phyloP scores from a whole-genome alignment of 2,888 invertebrate species.

The Scaptomyza polygonia region DNA sequence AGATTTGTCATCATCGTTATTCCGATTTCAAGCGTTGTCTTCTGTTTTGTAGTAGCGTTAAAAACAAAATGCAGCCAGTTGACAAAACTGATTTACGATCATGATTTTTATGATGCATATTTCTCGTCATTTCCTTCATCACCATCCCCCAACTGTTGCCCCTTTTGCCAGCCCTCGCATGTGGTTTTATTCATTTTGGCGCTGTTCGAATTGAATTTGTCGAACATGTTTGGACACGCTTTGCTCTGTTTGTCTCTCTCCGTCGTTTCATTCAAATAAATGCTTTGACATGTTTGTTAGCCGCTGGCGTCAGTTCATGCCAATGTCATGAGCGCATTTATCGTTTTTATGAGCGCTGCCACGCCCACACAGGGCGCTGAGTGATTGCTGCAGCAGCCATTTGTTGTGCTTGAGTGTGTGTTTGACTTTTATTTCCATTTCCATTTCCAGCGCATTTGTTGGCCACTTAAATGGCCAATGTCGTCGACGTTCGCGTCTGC shows the following conservation, averaged over 20 bases:
- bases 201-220: constrained; percentile 26
- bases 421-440: constrained; percentile 54
- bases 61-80: neutral
- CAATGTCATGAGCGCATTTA: constrained; percentile 61
- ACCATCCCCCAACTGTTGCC: neutral
- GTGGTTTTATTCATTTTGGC: neutral
- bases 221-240: constrained; percentile 38
- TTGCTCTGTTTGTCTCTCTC: neutral
- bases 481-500: too few species aligned
- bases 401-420: constrained; percentile 14
- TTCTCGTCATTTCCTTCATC: too few species aligned
- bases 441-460: constrained; percentile 50
- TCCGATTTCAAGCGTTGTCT: neutral
- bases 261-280: constrained; percentile 51
- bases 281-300: constrained; percentile 70
- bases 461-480: constrained; percentile 64
- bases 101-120: constrained; percentile 38
- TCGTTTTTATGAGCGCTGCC: constrained; percentile 60
- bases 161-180: neutral
- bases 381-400: constrained; percentile 52
- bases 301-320: constrained; percentile 62
- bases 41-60: neutral
- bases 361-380: constrained; percentile 30
- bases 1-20: neutral
- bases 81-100: constrained; percentile 31